Evolutionary conservation across 2,888 invertebrate genomes (phyloP).

Genomic region (Formica aserva): DNA sequence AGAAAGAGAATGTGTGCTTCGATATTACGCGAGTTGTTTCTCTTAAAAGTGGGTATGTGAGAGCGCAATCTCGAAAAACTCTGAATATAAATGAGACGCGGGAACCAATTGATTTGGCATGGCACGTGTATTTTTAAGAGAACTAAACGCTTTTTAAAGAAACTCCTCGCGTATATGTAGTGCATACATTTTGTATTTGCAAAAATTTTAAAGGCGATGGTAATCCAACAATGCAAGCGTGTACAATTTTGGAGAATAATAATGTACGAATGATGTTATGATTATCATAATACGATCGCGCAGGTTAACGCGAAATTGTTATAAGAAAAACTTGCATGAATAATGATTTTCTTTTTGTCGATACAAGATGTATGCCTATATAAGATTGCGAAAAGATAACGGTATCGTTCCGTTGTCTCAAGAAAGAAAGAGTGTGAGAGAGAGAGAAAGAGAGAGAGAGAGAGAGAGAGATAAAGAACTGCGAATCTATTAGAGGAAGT

Average conservation of each 20-base stretch:
- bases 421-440: not conserved
- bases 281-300: slow-evolving; percentile 9
- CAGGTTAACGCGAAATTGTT: not conserved
- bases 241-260: not conserved
- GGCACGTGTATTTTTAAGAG: not conserved
- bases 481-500: slow-evolving; percentile 63
- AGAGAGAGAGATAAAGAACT: slow-evolving; percentile 40
- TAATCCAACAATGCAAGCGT: not conserved
- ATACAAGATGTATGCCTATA: not conserved
- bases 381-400: slow-evolving; percentile 3
- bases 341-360: slow-evolving; percentile 15
- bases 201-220: not conserved
- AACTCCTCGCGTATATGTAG: slow-evolving; percentile 5
- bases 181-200: slow-evolving; percentile 28
- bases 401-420: not conserved
- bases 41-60: not conserved
- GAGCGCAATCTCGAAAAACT: not conserved
- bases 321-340: not conserved
- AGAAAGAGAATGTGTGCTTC: slow-evolving; percentile 55
- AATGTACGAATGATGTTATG: not conserved
- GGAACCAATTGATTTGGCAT: slow-evolving; percentile 7
- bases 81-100: slow-evolving; percentile 17
- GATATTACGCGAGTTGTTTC: slow-evolving; percentile 10
- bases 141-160: slow-evolving; percentile 18
- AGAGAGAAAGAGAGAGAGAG: slow-evolving; percentile 20